Conservation (phyloP, 1,140 invertebrate genomes). For the Drosophila ohnishii region DNA sequence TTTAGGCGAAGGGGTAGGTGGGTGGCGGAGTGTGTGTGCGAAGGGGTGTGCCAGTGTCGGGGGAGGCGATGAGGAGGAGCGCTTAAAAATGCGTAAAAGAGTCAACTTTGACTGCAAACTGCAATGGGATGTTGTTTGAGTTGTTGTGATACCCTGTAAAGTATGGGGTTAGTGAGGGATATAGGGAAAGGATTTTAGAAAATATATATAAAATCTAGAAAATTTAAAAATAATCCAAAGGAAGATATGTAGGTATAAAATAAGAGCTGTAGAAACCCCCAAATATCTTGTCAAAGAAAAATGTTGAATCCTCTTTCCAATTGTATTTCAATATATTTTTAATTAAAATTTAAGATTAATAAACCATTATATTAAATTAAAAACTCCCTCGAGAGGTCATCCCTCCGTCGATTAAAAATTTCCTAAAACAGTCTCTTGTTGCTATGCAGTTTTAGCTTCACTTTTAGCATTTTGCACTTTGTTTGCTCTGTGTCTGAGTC, state of each 20-base stretch:
- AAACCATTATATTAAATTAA: neutral
- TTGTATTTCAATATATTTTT: too few relatives aligned
- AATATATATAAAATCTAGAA: neutral
- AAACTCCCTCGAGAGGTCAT: conserved; percentile 2
- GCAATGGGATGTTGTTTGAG: conserved; percentile 55
- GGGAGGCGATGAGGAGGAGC: conserved; percentile 38
- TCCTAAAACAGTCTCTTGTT: conserved; percentile 16
- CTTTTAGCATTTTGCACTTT: conserved; percentile 70
- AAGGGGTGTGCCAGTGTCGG: conserved; percentile 3
- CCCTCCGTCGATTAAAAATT: neutral
- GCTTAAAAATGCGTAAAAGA: conserved; percentile 78
- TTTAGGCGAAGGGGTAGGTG: conserved; percentile 6
- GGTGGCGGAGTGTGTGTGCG: neutral
- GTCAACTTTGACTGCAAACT: conserved; percentile 75
- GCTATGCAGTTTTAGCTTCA: conserved; percentile 57
- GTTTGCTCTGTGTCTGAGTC: conserved; percentile 71
- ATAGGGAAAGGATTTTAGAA: too few relatives aligned
- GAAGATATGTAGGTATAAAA: neutral
- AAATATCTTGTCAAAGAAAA: neutral
- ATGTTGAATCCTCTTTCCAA: too few relatives aligned
- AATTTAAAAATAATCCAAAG: neutral
- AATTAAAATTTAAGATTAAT: neutral
- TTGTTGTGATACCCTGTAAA: conserved; percentile 37
- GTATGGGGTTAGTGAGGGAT: neutral
- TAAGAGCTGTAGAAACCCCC: neutral